phyloP scores from a whole-genome alignment of 2,888 invertebrate genomes.

The Eledone cirrhosa region DNA sequence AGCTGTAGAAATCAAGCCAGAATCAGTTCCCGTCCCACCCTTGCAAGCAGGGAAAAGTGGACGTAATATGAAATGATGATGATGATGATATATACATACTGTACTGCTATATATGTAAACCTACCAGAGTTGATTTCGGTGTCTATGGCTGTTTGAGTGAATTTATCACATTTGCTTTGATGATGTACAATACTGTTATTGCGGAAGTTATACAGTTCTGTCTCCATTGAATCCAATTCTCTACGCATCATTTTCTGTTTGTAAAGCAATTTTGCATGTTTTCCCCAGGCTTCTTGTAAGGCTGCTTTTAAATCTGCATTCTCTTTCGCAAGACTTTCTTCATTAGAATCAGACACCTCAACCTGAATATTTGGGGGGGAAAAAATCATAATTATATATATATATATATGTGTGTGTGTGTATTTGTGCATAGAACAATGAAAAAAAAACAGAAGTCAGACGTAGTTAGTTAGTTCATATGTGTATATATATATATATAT shows the following conservation, averaged over 20 bases:
- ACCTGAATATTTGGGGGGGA: too few species aligned
- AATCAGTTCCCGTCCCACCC: too few species aligned
- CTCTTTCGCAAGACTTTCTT: constrained; percentile 1
- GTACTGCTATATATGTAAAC: background rate
- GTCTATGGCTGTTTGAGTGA: background rate
- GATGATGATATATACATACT: background rate
- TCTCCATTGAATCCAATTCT: background rate
- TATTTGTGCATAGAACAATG: too few species aligned
- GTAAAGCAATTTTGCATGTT: background rate
- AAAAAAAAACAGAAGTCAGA: too few species aligned
- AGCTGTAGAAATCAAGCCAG: too few species aligned
- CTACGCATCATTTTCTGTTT: constrained; percentile 19
- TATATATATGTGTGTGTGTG: too few species aligned
- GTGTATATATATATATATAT: too few species aligned
- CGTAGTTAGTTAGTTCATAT: too few species aligned
- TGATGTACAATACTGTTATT: background rate
- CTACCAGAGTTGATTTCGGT: background rate
- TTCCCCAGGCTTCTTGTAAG: background rate
- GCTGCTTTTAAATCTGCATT: background rate
- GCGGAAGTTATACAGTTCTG: background rate
- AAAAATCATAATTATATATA: too few species aligned
- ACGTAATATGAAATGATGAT: too few species aligned
- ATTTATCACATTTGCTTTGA: constrained; percentile 14
- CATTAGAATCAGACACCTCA: too few species aligned
- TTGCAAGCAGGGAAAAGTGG: too few species aligned